phyloP scores from a whole-genome alignment of 2,888 invertebrate genomes.

The Heliconius aoede region DNA sequence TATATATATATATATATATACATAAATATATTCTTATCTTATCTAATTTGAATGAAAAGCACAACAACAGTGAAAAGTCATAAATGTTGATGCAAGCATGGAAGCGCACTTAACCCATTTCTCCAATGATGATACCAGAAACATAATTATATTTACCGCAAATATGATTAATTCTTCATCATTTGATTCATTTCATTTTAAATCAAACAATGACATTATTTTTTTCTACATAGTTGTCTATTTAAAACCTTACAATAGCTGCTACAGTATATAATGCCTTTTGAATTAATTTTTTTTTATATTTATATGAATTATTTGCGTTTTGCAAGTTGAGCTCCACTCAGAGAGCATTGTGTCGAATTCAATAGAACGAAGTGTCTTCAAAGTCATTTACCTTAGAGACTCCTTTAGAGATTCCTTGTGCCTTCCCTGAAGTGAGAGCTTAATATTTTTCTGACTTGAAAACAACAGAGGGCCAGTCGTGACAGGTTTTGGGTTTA shows the following conservation, averaged over 20 bases:
- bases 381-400: too few species aligned
- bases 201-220: background rate
- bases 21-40: constrained; percentile 10
- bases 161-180: constrained; percentile 12
- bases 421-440: too few species aligned
- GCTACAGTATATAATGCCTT: background rate
- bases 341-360: background rate
- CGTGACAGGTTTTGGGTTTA: too few species aligned
- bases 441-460: too few species aligned
- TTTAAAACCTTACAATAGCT: background rate
- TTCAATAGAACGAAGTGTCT: too few species aligned
- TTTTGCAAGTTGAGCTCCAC: background rate
- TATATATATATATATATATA: too few species aligned
- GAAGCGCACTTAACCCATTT: constrained; percentile 20
- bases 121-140: constrained; percentile 21
- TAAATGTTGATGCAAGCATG: constrained; percentile 7
- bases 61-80: constrained; percentile 12
- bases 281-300: background rate
- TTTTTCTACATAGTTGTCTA: background rate
- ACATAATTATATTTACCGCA: constrained; percentile 15
- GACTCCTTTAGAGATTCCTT: too few species aligned
- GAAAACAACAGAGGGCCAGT: too few species aligned
- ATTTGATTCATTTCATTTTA: constrained; percentile 11
- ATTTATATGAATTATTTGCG: background rate
- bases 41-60: constrained; percentile 19